These are phyloP conservation scores for Acyrthosiphon pisum DNA, from an alignment of 1,140 invertebrate genomes.

Conservation along the genomic window DNA sequence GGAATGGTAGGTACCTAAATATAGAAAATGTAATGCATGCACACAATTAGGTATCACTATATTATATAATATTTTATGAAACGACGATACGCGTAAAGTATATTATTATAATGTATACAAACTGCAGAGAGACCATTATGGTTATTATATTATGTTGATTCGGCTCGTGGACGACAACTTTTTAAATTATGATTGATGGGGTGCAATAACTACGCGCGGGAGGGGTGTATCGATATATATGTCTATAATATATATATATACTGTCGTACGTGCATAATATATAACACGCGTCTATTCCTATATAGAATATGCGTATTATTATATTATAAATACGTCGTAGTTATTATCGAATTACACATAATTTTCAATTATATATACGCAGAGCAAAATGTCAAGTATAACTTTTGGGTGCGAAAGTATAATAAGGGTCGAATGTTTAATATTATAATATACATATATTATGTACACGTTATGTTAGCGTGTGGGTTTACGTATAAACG, in stretches of 20 bases:
- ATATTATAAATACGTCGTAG: background rate
- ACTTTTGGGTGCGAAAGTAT: background rate
- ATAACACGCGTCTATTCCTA: background rate
- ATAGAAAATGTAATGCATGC: background rate
- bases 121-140: background rate
- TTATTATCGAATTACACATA: conserved; percentile 2
- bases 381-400: conserved; percentile 4
- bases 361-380: conserved; percentile 11
- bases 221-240: background rate
- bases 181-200: conserved; percentile 34
- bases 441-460: background rate
- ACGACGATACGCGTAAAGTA: background rate
- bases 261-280: background rate
- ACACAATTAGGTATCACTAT: background rate
- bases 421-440: background rate
- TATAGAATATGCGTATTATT: background rate
- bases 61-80: background rate
- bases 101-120: background rate
- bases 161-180: background rate
- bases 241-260: background rate
- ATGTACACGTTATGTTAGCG: background rate
- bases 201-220: background rate
- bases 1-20: background rate
- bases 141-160: background rate
- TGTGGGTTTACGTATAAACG: no score